Evolutionary conservation across 37 sponge, comb jelly and placozoan species (phyloP).

Genomic region (Bolinopsis microptera): DNA sequence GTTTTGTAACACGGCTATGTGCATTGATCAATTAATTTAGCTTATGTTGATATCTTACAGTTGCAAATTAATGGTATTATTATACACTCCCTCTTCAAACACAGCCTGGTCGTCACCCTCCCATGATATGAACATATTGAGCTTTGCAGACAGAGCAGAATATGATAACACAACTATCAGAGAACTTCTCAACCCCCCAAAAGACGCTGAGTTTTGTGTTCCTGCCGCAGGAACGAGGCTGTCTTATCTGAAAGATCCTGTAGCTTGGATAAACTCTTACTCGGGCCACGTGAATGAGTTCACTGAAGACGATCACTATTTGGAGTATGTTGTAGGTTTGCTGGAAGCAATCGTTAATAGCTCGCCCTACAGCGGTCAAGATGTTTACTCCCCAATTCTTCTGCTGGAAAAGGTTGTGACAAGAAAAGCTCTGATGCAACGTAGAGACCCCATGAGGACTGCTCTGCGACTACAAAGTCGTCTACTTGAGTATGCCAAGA

Average conservation of each 20-base stretch:
- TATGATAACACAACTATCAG: background rate
- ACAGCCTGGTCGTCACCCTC: too few relatives aligned
- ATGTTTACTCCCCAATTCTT: background rate
- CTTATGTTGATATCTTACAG: too few relatives aligned
- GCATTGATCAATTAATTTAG: too few relatives aligned
- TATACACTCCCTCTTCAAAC: too few relatives aligned
- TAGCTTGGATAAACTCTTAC: background rate
- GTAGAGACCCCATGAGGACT: slow-evolving; percentile 22
- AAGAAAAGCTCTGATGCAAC: background rate
- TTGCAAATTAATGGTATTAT: too few relatives aligned
- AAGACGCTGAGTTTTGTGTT: background rate
- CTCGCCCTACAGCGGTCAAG: background rate
- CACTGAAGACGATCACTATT: background rate
- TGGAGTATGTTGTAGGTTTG: background rate
- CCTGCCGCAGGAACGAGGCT: background rate
- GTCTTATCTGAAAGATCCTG: background rate
- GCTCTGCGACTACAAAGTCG: background rate
- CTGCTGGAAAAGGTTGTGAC: background rate
- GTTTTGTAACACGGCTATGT: too few relatives aligned
- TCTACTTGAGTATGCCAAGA: slow-evolving; percentile 9
- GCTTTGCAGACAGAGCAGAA: background rate
- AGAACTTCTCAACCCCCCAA: background rate
- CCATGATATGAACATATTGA: background rate
- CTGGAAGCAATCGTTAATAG: background rate
- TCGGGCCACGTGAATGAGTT: background rate